phyloP scores from a whole-genome alignment of 2,797 vertebrate genomes.

The Chelon labrosus region DNA sequence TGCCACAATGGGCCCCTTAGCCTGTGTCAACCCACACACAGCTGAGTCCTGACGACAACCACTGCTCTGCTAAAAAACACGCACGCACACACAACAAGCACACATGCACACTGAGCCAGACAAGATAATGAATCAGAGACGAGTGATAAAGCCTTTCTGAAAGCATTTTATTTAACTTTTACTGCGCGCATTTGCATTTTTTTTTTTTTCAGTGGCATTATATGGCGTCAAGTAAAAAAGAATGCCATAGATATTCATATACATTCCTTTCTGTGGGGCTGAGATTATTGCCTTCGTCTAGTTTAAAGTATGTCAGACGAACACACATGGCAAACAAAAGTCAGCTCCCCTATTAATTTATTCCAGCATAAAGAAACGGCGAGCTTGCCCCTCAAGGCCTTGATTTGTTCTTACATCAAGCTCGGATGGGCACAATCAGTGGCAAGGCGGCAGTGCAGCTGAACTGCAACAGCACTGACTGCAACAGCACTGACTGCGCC shows the following conservation, averaged over 20 bases:
- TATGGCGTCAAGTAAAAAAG: conserved; percentile 26
- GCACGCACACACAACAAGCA: conserved; percentile 14
- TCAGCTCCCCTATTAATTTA: conserved; percentile 59
- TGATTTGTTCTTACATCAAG: conserved; percentile 74
- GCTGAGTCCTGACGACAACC: conserved; percentile 69
- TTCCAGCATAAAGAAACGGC: conserved; percentile 62
- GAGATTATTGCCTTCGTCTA: conserved; percentile 39
- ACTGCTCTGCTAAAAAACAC: conserved; percentile 45
- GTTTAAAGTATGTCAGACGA: conserved; percentile 34
- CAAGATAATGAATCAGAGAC: conserved; percentile 62
- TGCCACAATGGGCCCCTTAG: conserved; percentile 68
- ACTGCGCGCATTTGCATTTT: conserved; percentile 58
- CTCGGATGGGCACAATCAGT: conserved; percentile 75
- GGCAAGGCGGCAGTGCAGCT: conserved; percentile 63
- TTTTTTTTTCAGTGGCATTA: conserved; percentile 10
- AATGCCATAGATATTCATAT: conserved; percentile 46
- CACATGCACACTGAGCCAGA: conserved; percentile 33
- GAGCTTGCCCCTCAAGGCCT: conserved; percentile 48
- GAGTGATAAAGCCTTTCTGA: conserved; percentile 47
- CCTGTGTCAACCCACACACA: conserved; percentile 70
- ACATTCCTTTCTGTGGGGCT: conserved; percentile 21
- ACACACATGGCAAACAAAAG: conserved; percentile 13
- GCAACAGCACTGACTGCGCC: conserved; percentile 29
- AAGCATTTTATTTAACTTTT: conserved; percentile 67
- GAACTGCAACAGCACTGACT: conserved; percentile 54